Evolutionary conservation across 2,113 vertebrate genomes (phyloP).

Genomic region (Nothocercus julius): DNA sequence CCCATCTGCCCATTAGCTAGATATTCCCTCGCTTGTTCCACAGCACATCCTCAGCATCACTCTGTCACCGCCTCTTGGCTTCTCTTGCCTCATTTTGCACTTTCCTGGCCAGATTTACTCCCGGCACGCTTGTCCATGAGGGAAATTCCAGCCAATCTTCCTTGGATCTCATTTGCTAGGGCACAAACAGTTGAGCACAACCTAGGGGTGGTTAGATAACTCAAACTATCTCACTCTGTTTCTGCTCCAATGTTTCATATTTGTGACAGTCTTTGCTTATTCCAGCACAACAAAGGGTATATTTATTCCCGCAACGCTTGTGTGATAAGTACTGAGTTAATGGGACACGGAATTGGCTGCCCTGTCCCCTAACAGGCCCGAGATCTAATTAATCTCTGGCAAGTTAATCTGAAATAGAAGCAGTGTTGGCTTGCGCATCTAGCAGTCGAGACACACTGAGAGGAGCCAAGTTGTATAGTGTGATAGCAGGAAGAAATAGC

Average conservation of each 20-base stretch:
- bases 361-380: not conserved
- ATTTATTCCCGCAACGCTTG: not conserved
- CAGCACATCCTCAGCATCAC: accelerated
- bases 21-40: accelerated
- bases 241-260: not conserved
- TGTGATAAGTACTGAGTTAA: conserved; percentile 6
- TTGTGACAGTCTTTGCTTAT: not conserved
- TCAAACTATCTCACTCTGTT: not conserved
- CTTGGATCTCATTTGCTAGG: not conserved
- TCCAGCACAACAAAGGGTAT: conserved; percentile 7
- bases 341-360: conserved; percentile 45
- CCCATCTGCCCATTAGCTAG: not conserved
- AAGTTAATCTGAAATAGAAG: conserved; percentile 24
- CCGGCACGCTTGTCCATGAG: not conserved
- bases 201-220: not conserved
- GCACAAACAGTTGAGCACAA: not conserved
- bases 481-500: not conserved
- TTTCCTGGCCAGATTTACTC: not conserved
- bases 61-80: not conserved
- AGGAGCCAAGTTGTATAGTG: not conserved
- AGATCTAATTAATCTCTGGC: conserved; percentile 68
- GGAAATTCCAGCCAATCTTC: not conserved
- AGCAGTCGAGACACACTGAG: not conserved
- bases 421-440: conserved; percentile 1
- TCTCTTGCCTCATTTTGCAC: not conserved